Conservation (phyloP, 2,113 vertebrate genomes). For the Chascanopsetta lugubris region DNA sequence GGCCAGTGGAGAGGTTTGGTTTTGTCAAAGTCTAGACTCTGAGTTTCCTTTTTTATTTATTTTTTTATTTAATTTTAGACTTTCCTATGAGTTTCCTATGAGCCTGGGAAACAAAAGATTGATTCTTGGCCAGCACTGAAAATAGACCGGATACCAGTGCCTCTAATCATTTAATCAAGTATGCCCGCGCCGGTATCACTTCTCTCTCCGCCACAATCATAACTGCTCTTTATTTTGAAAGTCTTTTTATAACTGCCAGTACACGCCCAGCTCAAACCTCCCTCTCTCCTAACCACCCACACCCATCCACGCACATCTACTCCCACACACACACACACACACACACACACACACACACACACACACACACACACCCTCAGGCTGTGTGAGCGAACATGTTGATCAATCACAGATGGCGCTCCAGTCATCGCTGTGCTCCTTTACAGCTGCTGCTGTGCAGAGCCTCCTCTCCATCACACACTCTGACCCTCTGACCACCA, state of each 20-base stretch:
- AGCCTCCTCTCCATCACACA: conserved; percentile 24
- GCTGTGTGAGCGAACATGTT: conserved; percentile 62
- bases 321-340: conserved; percentile 47
- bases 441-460: conserved; percentile 42
- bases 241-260: conserved; percentile 86
- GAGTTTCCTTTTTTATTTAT: too few relatives aligned
- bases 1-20: conserved; percentile 27
- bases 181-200: conserved; percentile 49
- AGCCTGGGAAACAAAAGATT: conserved; percentile 11
- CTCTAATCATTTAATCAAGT: conserved; percentile 34
- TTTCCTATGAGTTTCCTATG: conserved; percentile 48
- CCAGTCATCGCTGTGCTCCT: conserved; percentile 62
- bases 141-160: conserved; percentile 35
- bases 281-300: conserved; percentile 34
- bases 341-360: conserved; percentile 63
- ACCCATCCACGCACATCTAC: conserved; percentile 59
- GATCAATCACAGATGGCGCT: conserved; percentile 80
- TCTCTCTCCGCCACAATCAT: conserved; percentile 78
- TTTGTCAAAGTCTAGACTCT: too few relatives aligned
- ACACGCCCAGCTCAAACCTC: conserved; percentile 69
- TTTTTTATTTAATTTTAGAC: too few relatives aligned
- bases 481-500: conserved; percentile 33
- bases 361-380: conserved; percentile 45
- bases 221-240: conserved; percentile 68
- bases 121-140: conserved; percentile 48